Base-by-base conservation (phyloP, 2,888 invertebrate genomes). In the Uloborus plumipes region DNA sequence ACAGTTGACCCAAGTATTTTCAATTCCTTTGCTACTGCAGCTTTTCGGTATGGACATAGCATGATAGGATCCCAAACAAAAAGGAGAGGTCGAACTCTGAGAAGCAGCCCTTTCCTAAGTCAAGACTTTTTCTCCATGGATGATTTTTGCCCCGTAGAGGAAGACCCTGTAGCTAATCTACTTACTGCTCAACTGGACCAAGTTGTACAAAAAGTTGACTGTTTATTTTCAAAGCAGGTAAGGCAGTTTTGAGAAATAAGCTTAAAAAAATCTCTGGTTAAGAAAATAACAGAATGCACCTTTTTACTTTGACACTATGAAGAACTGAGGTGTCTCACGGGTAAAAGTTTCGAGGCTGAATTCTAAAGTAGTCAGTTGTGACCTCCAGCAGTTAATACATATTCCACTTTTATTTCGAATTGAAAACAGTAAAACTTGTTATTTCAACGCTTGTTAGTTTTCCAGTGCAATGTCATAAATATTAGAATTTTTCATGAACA, bases 191-290 rank as follows among this genome's bases (percentile, higher is more conserved):
- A 96, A 85, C 94, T 95, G 93, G 96, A 96, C 89, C 96, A 96
- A 91, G 95, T 95, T 18, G 95, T 95, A 1, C 96, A 96, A 89
- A 95, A 95, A 88, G 95, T 96, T 94, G 96, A 96, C 88, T 95
- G 96, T 89, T 95, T 95, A 0, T 95, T 96, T 86, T 96, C 96
- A 0, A 91, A 93, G 86, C 94, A 94, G 62, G 77, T 84, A 50
- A 47, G 61, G 7, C 7, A 39, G 39, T 39, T 39, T 11, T 31
- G 7, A 31, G 7, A 39, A 55, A 55, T n/a, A 55, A 55, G 16
- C n/a, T 55, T 15, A 15, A 55, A 16, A 9, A 39, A 39, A 39
- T 39, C 9, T 11, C 39, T 39, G 39, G 4, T 3, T 26, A 26
- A 26, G 26, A 26, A 26, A 26, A 4, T 26, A 26, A 26, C n/a